Evolutionary conservation across 2,888 invertebrate species (phyloP), one percentile per base, ranked within the genome.

Genomic region (Brachypterus glaber): DNA sequence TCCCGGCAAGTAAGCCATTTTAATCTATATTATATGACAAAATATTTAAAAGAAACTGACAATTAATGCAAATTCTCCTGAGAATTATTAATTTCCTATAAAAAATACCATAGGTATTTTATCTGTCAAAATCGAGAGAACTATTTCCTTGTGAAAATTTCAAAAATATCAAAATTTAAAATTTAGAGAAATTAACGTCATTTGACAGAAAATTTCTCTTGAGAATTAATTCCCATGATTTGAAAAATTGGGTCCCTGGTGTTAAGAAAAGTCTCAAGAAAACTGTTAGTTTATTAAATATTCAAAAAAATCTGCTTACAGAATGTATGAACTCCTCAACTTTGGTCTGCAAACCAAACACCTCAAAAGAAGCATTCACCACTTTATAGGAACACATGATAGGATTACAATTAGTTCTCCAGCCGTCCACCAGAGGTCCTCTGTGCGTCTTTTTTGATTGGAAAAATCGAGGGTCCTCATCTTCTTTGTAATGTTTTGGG

Each of bases 361-460:
- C 84, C 66, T 92, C 91, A 63, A 92, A 92, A 43, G 81, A 83
- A 18, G 82, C 85, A 57, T 79, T 73, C 0, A 91, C 90, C 35
- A 84, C 68, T 66, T 93, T 92, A 59, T 93, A 93, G 42, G 91
- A 91, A 66, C 91, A 92, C 92, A 92, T 92, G 33, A 92, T 79
- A 0, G 92, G 91, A 43, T 73, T 70, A 17, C 73, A 75, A 0
- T 69, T 72, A 11, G 79, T 77, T 34, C 78, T 69, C 92, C 92
- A 92, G 2, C 85, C 86, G 60, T 87, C 85, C 13, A 79, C 71
- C 3, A 92, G 66, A 0, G 90, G 90, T 0, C 92, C 92, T 18
- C 92, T 74, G 7, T 77, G 78, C 4, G 90, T 91, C 64, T 83
- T 84, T 52, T 70, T 70, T 0, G 91, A 91, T 60, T 83, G 82